A percentile compares a stretch with the other conserved stretches of the same genome.
phyloP scores from a whole-genome alignment of 2,113 vertebrate species.

The Sceloporus tristichus region DNA sequence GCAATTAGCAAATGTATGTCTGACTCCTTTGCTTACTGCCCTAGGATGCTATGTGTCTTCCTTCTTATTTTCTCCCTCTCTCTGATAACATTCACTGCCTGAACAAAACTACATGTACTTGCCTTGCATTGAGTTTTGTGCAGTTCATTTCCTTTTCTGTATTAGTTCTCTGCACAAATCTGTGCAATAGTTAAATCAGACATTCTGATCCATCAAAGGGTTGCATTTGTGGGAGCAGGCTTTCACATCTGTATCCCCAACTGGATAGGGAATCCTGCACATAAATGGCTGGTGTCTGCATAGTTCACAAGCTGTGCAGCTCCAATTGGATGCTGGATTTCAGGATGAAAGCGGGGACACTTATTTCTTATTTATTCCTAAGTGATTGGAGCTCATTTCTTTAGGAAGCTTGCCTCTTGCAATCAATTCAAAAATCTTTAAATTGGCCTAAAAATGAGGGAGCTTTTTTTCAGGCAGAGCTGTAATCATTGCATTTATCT shows the following conservation, averaged over 20 bases:
- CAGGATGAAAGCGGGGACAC: not conserved
- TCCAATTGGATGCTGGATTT: not conserved
- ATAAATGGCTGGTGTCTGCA: not conserved
- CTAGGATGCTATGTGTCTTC: not conserved
- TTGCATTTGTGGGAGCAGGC: not conserved
- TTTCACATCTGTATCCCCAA: not conserved
- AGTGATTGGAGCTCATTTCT: not conserved
- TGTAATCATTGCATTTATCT: not conserved
- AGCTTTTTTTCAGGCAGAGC: not conserved
- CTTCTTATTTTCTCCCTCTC: constrained; percentile 8
- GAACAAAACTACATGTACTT: constrained; percentile 11
- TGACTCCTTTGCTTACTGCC: not conserved
- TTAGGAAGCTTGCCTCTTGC: not conserved
- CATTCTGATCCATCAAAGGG: not conserved
- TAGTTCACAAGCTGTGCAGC: not conserved
- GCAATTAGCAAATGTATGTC: not conserved
- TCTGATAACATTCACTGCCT: not conserved
- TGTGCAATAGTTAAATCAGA: not conserved
- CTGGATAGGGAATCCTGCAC: not conserved
- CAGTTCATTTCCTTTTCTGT: not conserved
- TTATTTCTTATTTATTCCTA: not conserved
- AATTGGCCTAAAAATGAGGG: not conserved
- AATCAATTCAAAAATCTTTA: not conserved
- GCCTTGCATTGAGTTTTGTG: constrained; percentile 14
- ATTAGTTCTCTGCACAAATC: not conserved